A percentile compares a stretch with the other conserved stretches of the same genome.
phyloP scores from a whole-genome alignment of 2,888 invertebrate genomes.

The Isotomurus palustris region DNA sequence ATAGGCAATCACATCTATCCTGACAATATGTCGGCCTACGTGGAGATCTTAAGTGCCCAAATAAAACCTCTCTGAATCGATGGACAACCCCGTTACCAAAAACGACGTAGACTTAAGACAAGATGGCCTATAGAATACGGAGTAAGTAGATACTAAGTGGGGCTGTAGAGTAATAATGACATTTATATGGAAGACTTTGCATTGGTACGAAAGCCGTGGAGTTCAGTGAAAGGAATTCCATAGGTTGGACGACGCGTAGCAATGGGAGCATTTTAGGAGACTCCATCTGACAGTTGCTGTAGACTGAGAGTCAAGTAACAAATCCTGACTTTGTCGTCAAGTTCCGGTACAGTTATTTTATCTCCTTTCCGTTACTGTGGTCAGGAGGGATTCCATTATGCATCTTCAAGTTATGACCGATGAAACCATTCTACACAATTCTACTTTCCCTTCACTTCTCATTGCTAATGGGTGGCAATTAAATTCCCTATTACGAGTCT shows the following conservation, averaged over 20 bases:
- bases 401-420: slow-evolving; percentile 8
- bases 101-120: slow-evolving; percentile 2
- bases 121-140: slow-evolving; percentile 1
- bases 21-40: too few species aligned
- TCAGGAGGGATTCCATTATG: slow-evolving; percentile 4
- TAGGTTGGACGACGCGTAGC: too few species aligned
- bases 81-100: neutral
- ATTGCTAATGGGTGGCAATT: neutral
- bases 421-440: neutral
- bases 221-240: too few species aligned
- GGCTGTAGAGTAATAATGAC: slow-evolving; percentile 2
- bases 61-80: too few species aligned
- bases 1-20: too few species aligned
- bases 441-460: neutral
- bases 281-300: neutral
- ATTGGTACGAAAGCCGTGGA: neutral
- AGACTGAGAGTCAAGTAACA: neutral
- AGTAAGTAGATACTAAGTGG: too few species aligned
- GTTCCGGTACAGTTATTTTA: slow-evolving; percentile 8
- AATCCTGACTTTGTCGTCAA: slow-evolving; percentile 11
- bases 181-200: slow-evolving; percentile 4
- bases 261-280: too few species aligned
- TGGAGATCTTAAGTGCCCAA: too few species aligned
- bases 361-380: slow-evolving; percentile 10
- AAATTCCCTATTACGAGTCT: too few species aligned